Evolutionary conservation across 64 coral and sea anemone genomes (phyloP), one percentile per base, ranked within the genome.

Genomic region (Pachyseris speciosa): DNA sequence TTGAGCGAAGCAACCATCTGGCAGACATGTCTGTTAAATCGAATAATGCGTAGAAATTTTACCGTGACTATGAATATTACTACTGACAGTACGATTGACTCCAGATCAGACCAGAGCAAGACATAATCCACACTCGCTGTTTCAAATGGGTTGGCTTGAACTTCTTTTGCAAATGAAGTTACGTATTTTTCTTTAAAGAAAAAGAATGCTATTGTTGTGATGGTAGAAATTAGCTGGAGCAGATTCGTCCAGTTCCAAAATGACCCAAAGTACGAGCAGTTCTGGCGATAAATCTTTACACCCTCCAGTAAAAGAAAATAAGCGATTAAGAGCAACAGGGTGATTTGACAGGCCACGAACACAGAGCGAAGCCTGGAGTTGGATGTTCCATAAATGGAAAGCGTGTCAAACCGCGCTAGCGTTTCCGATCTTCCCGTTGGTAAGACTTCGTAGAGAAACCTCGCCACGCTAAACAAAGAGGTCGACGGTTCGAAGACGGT

Each of bases 161-260:
- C 85, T 47, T 88, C 31, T 45, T 93, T 53, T 8, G 94, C 85
- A 42, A 97, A 97, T 0, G 50, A 65, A 36, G 95, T 90, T 1
- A 97, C 91, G 55, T 93, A 97, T 25, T 86, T 93, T 38, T 92
- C 79, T 24, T 97, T 97, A 20, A 97, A 94, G 86, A 97, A 97
- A 52, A 97, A 97, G 58, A 97, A 49, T 4, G 69, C 80, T 0
- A 94, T 43, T 10, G 95, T 91, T 69, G 63, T 70, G 24, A 52
- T 70, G 12, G 91, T 71, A 47, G 86, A 77, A n/a, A 97, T 28
- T 2, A 93, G 50, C 25, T 93, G 95, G 0, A 97, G 31, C 7
- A 97, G 10, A 77, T 97, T 88, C 86, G 94, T 85, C 95, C 95
- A 97, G 79, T 90, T 97, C 95, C 95, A 97, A 60, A 97, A 97